Evolutionary conservation across 1,140 invertebrate species (phyloP), one percentile per base, ranked within the genome.

Genomic region (Drosophila truncata): DNA sequence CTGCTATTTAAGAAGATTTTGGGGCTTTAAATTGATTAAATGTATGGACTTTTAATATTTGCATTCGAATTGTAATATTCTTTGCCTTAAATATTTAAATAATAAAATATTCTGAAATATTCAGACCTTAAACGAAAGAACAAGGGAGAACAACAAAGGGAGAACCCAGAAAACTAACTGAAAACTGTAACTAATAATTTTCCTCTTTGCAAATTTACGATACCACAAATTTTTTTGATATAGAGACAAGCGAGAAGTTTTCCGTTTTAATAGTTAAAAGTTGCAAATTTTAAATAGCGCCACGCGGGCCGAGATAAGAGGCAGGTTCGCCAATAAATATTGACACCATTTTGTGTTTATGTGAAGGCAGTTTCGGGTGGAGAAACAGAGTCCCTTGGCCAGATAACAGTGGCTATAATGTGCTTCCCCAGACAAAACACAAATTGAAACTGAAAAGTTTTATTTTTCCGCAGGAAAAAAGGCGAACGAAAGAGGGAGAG

Each of bases 311-410:
- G 44, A 75, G 90, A 91, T 91, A 91, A 91, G 85, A 91, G 78
- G 88, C 90, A 90, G 90, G 82, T 91, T 84, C 64, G 72, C 80
- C 77, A 90, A 91, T 91, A 91, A 91, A 90, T 91, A 91, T 91
- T 91, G 90, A 91, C 90, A 91, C 90, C 86, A 88, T 88, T 91
- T 80, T 73, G 58, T 57, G 81, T 73, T 84, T 90, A 83, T 83
- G 50, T 37, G 31, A 47, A 50, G 29, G 46, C 55, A 37, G 58
- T 55, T 69, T 60, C 29, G 44, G 29, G n/a, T 39, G 41, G 41
- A 33, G 58, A 11, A 8, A 23, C 25, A 25, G 62, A 52, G 37
- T 31, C 31, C 50, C 23, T 54, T 57, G 39, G 37, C 49, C 76
- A 84, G 84, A 87, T 87, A 87, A 80, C 77, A 80, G 27, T 70